Conservation (phyloP, 2,113 vertebrate genomes). For the Megalops atlanticus region DNA sequence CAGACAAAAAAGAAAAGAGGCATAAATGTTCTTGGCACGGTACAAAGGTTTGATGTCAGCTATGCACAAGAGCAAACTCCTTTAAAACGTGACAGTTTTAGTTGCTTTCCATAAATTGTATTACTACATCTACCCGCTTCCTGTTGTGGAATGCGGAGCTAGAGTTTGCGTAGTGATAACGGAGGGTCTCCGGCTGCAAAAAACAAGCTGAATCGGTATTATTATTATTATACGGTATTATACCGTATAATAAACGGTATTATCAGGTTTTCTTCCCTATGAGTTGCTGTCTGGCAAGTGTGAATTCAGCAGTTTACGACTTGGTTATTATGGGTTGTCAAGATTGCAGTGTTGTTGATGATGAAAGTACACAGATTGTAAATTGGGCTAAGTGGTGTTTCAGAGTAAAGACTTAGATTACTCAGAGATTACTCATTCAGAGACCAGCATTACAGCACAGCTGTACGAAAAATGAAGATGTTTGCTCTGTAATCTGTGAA, state of each 20-base stretch:
- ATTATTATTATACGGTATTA: conserved; percentile 13
- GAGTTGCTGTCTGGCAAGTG: neutral
- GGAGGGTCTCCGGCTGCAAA: neutral
- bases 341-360: neutral
- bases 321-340: neutral
- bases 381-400: neutral
- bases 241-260: too few species aligned
- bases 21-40: neutral
- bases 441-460: too few species aligned
- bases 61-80: neutral
- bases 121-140: neutral
- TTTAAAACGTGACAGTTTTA: neutral
- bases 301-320: neutral
- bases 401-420: neutral
- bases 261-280: conserved; percentile 19
- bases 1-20: neutral
- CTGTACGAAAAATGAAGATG: too few species aligned
- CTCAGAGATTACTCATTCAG: too few species aligned
- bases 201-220: conserved; percentile 12
- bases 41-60: neutral
- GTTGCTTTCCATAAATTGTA: neutral
- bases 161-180: neutral
- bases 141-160: neutral
- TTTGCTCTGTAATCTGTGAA: too few species aligned
- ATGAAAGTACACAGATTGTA: neutral